Percentiles rank a stretch among this genome's conserved stretches.
These are phyloP conservation scores for Himalopsyche phryganea DNA, from an alignment of 1,140 invertebrate genomes.

Conservation along the genomic window DNA sequence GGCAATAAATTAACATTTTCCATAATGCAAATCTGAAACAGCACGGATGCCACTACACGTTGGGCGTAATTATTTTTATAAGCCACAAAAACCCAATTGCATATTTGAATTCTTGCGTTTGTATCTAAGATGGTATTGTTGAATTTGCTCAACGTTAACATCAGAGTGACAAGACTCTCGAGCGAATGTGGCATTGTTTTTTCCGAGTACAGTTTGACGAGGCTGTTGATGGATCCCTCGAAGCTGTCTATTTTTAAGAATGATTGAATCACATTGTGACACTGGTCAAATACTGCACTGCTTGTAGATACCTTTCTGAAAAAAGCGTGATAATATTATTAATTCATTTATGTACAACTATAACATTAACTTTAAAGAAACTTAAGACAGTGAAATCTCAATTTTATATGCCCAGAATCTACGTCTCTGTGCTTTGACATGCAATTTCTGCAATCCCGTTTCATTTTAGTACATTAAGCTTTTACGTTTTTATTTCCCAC, in stretches of 20 bases:
- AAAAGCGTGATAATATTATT: background rate
- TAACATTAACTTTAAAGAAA: background rate
- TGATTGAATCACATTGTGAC: slow-evolving; percentile 19
- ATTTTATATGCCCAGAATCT: too few relatives aligned
- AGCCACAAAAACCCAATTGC: slow-evolving; percentile 17
- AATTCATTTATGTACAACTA: background rate
- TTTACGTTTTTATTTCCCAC: too few relatives aligned
- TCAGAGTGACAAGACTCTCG: slow-evolving; percentile 17
- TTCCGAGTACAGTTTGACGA: slow-evolving; percentile 25
- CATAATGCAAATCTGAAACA: slow-evolving; percentile 24
- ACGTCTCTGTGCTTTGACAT: too few relatives aligned
- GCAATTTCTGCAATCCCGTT: too few relatives aligned
- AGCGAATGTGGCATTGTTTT: slow-evolving; percentile 14
- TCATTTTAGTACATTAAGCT: too few relatives aligned
- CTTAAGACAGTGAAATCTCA: too few relatives aligned
- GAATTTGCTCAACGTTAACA: slow-evolving; percentile 10
- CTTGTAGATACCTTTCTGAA: slow-evolving; percentile 28
- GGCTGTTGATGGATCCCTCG: slow-evolving; percentile 9
- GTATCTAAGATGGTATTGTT: slow-evolving; percentile 20
- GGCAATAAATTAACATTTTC: slow-evolving; percentile 16
- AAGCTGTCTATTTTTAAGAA: slow-evolving; percentile 12
- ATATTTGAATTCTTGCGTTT: slow-evolving; percentile 20
- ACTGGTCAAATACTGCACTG: slow-evolving; percentile 12
- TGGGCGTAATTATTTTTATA: background rate
- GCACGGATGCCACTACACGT: background rate